These are phyloP conservation scores for Pantherophis vulpinus DNA, from an alignment of 2,797 vertebrate genomes.

Conservation along the genomic window DNA sequence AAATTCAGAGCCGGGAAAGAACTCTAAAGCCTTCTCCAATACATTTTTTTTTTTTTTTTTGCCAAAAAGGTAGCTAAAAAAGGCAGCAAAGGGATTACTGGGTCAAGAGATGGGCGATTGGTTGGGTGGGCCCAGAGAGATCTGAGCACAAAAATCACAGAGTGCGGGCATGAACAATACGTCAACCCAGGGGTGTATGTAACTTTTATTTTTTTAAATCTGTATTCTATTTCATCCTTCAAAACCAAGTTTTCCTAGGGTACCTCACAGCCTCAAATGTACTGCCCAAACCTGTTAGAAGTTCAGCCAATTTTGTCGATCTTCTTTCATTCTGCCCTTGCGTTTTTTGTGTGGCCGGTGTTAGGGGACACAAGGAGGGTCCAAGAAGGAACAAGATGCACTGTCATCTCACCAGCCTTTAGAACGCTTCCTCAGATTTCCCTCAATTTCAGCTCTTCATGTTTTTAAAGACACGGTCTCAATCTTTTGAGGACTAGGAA, in stretches of 20 bases:
- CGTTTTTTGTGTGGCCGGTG: not conserved
- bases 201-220: not conserved
- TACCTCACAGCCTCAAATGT: not conserved
- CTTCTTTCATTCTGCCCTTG: not conserved
- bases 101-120: not conserved
- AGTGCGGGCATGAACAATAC: not conserved
- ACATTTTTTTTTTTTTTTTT: not conserved
- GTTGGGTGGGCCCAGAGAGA: not conserved
- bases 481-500: not conserved
- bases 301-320: not conserved
- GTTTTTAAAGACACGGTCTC: not conserved
- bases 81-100: not conserved
- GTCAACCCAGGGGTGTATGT: not conserved
- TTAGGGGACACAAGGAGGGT: not conserved
- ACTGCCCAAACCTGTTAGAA: not conserved
- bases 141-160: not conserved
- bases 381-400: not conserved
- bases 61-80: not conserved
- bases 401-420: not conserved
- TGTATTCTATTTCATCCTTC: not conserved
- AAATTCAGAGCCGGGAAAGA: not conserved
- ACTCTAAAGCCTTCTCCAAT: not conserved
- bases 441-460: not conserved
- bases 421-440: not conserved
- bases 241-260: not conserved